A percentile compares a stretch with the other conserved stretches of the same genome.
Conservation (phyloP, 2,113 vertebrate genomes). For the Perca schrenkii region DNA sequence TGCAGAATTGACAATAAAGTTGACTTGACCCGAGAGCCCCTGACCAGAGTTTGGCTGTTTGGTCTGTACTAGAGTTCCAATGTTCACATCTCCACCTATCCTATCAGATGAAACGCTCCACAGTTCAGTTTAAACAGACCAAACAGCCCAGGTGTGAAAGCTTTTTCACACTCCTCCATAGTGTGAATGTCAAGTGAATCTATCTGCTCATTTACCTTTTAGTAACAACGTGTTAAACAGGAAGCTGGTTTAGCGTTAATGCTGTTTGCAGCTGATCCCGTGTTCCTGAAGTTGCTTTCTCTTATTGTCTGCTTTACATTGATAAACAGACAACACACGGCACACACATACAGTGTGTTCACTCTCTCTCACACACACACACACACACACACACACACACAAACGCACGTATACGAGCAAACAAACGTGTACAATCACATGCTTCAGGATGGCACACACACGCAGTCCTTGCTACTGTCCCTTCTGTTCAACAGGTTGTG, state of each 20-base stretch:
- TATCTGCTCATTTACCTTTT: neutral
- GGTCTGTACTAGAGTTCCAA: too few relatives aligned
- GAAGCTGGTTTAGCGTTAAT: neutral
- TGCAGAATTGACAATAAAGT: too few relatives aligned
- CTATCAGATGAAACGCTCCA: too few relatives aligned
- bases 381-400: neutral
- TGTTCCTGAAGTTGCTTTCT: neutral
- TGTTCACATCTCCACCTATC: too few relatives aligned
- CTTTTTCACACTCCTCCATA: too few relatives aligned
- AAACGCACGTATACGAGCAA: neutral
- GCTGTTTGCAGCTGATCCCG: slow-evolving; percentile 7
- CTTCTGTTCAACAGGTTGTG: slow-evolving; percentile 35
- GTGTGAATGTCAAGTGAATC: too few relatives aligned
- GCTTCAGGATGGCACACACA: slow-evolving; percentile 9
- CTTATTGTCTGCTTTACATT: slow-evolving; percentile 1
- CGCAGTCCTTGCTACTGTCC: slow-evolving; percentile 12
- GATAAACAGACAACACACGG: neutral
- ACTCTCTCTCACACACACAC: neutral
- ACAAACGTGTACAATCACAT: neutral
- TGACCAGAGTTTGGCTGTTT: too few relatives aligned
- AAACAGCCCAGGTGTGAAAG: too few relatives aligned
- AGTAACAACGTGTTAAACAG: neutral
- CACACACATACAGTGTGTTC: neutral
- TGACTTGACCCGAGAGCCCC: too few relatives aligned
- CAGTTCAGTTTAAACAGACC: too few relatives aligned